Percentiles rank a stretch among this genome's conserved stretches.
These are phyloP conservation scores for Hipposideros larvatus DNA, from an alignment of 2,797 vertebrate species.

Conservation along the genomic window DNA sequence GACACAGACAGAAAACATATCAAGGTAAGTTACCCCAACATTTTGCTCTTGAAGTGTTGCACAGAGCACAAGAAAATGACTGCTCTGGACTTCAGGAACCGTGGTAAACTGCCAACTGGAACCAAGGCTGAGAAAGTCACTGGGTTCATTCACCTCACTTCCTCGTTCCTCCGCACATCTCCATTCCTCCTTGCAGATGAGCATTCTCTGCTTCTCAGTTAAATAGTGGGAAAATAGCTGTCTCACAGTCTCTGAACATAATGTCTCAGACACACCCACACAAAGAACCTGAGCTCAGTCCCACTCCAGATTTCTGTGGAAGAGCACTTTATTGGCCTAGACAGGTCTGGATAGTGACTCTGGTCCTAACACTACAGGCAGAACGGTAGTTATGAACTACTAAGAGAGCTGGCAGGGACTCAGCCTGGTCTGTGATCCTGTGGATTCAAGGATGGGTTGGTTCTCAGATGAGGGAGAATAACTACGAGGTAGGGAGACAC, in stretches of 20 bases:
- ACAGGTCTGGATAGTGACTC: neutral
- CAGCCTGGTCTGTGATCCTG: neutral
- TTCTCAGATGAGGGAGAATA: neutral
- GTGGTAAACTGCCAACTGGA: slow-evolving; percentile 22
- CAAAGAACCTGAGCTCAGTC: neutral
- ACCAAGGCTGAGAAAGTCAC: neutral
- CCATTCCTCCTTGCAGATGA: neutral
- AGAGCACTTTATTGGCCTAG: neutral
- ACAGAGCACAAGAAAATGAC: neutral
- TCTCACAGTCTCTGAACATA: neutral
- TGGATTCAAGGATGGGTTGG: neutral
- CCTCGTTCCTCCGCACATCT: neutral
- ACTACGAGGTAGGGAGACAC: neutral
- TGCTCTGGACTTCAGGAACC: neutral
- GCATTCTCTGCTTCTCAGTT: neutral
- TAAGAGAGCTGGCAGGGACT: neutral
- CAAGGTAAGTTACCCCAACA: neutral
- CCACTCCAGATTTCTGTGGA: neutral
- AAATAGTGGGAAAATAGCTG: neutral
- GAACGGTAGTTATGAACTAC: neutral
- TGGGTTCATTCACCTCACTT: neutral
- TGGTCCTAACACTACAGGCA: neutral
- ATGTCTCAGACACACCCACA: neutral
- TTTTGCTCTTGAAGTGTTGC: neutral
- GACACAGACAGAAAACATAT: neutral